These are phyloP conservation scores for Daktulosphaira vitifoliae DNA, from an alignment of 1,140 invertebrate genomes.

Conservation along the genomic window DNA sequence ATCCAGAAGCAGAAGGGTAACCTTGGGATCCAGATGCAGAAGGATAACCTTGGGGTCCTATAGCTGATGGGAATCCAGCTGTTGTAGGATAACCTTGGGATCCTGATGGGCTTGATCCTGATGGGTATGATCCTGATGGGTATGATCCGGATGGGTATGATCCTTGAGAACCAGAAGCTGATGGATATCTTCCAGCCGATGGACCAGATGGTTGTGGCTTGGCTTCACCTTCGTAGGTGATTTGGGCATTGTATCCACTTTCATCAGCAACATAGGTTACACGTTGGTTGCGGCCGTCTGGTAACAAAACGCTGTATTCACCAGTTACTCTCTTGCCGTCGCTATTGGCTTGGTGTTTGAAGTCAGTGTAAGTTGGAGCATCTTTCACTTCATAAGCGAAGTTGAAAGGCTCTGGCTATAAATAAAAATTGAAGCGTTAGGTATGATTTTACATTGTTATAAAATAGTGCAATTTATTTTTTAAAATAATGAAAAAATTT, in stretches of 20 bases:
- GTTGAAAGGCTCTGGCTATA: slow-evolving; percentile 65
- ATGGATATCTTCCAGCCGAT: slow-evolving; percentile 35
- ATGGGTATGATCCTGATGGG: too few species aligned
- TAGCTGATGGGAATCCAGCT: neutral
- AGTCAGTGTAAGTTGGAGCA: slow-evolving; percentile 61
- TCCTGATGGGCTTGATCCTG: too few species aligned
- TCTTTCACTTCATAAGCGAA: slow-evolving; percentile 72
- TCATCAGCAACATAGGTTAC: slow-evolving; percentile 64
- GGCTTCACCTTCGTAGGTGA: slow-evolving; percentile 62
- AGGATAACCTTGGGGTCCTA: neutral
- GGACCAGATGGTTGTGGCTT: slow-evolving; percentile 48
- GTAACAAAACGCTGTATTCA: slow-evolving; percentile 64
- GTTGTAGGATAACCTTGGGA: too few species aligned
- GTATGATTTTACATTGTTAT: too few species aligned
- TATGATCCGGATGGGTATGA: too few species aligned
- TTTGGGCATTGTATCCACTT: slow-evolving; percentile 66
- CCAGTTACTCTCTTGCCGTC: slow-evolving; percentile 62
- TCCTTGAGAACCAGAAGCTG: neutral
- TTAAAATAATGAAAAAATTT: too few species aligned
- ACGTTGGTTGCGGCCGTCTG: slow-evolving; percentile 57
- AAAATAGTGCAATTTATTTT: too few species aligned
- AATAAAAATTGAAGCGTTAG: neutral
- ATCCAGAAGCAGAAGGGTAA: slow-evolving; percentile 36
- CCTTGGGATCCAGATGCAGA: neutral
- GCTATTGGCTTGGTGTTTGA: slow-evolving; percentile 57